Base-by-base conservation (phyloP, 2,113 vertebrate genomes). In the Cromileptes altivelis region DNA sequence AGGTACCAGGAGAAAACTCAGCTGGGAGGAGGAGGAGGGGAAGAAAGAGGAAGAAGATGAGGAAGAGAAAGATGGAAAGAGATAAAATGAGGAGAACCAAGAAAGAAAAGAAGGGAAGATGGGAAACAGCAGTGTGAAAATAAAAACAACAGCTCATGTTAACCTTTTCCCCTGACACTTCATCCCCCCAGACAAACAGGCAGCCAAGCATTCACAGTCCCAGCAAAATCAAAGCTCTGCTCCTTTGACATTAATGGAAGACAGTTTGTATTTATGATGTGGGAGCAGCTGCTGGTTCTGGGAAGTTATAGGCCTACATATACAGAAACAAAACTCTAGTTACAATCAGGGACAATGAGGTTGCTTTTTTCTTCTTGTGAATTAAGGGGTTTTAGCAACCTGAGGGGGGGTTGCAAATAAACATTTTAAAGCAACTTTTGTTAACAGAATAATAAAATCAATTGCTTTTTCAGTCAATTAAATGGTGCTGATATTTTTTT, bases 1-100 rank as follows among this genome's bases (percentile, higher is more conserved):
- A 91, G 91, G 69, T 79, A 77, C 25, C 75, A n/a, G 72, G 70
- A 85, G 45, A 40, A 73, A 69, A 78, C 42, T 49, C 55, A 17
- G 72, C 60, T 53, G 71, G 53, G 30, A 30, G 30, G 30, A 30
- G 25, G 53, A 40, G 61, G 45, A 56, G 7, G 47, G 7, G 2
- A 11, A 57, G 21, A 25, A 2, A 15, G 27, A 25, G 63, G 19
- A 25, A 27, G 37, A 15, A 27, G 37, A 15, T 42, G 37, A 5
- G 18, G 18, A 19, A 1, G 18, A 18, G 30, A 52, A 45, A 8
- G 18, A 73, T 1, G 6, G 6, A 33, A 4, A 49, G 6, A 40
- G 12, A 37, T 27, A n/a, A 21, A 49, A 53, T 4, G 25, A 74
- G 9, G 27, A 25, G 23, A 23, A 50, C 2, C 0, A 56, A 9